Evolutionary conservation across 2,797 vertebrate genomes (phyloP).

Genomic region (Xiphophorus birchmanni): DNA sequence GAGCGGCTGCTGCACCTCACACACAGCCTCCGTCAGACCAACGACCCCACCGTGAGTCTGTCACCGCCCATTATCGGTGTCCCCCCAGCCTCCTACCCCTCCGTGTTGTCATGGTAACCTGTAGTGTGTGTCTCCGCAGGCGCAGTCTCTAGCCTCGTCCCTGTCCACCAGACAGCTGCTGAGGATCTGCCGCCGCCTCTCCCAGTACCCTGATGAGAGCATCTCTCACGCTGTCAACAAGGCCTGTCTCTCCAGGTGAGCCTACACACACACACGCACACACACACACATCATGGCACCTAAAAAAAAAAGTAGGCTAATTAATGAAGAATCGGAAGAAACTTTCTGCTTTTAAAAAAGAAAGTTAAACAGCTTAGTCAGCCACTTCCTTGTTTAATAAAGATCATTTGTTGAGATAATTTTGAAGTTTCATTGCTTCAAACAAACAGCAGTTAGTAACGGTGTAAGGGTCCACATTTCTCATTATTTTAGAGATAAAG

Average conservation of each 20-base stretch:
- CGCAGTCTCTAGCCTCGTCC: conserved; percentile 91
- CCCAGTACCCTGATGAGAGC: conserved; percentile 89
- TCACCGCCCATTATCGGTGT: not conserved
- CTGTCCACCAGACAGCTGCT: conserved; percentile 93
- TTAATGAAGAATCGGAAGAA: not conserved
- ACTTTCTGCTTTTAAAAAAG: not conserved
- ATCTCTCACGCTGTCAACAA: conserved; percentile 89
- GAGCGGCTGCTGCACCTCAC: conserved; percentile 89
- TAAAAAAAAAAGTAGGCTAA: no score
- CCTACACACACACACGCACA: no score
- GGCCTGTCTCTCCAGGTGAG: conserved; percentile 95
- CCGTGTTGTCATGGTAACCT: conserved; percentile 11
- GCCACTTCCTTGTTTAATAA: not conserved
- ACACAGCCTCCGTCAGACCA: conserved; percentile 88
- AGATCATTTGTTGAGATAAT: not conserved
- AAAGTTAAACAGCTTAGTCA: not conserved
- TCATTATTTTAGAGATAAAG: not conserved
- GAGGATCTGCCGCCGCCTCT: conserved; percentile 90
- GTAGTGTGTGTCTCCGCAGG: conserved; percentile 73
- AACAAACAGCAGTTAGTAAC: not conserved
- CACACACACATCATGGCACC: no score
- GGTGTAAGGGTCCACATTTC: not conserved
- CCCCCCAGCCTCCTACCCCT: no score
- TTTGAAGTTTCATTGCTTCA: not conserved
- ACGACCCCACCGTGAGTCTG: conserved; percentile 87